Base-by-base conservation (phyloP, 2,113 vertebrate species). In the Pelusios castaneus region DNA sequence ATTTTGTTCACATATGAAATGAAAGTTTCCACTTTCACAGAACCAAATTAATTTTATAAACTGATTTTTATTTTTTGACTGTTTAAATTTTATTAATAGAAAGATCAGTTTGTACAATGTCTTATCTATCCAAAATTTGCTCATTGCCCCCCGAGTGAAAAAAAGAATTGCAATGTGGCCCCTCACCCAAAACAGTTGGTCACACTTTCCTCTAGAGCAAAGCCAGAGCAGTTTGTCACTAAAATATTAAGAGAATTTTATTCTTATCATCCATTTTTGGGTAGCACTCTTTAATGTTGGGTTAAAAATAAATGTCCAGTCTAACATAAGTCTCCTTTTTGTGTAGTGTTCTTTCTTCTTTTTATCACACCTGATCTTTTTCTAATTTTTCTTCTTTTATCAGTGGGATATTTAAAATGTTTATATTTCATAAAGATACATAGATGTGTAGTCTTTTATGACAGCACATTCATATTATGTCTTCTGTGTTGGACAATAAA, bases 181-280 rank as follows among this genome's bases (percentile, higher is more conserved):
- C 52, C 52, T 6, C 16, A 54, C 17, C 52, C 52, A 54, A 6
- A 47, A 47, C 6, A 19, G 54, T 54, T 54, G 54, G 54, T 7
- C 19, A 54, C n/a, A 6, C 19, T 6, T 19, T 78, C 25, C 0
- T 0, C 38, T 11, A 80, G n/a, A 85, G 10, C 31, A 7, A 34
- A 34, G 60, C 16, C 34, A 34, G 31, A 11, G 58, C 51, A 75
- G 1, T 49, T 85, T 84, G 41, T 82, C 85, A 31, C 55, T 87
- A 2, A n/a, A 56, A 76, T 2, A 3, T 77, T 84, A 8, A 60
- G 82, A 78, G 0, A 7, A 12, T 77, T 31, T n/a, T 81, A 34
- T 38, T 19, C 84, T 73, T 43, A 82, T 49, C 80, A 1, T 7
- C 80, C 0, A 22, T 73, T 80, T 80, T 80, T 14, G n/a, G 52